Base-by-base conservation (phyloP, 2,888 invertebrate genomes). In the Panopea generosa region DNA sequence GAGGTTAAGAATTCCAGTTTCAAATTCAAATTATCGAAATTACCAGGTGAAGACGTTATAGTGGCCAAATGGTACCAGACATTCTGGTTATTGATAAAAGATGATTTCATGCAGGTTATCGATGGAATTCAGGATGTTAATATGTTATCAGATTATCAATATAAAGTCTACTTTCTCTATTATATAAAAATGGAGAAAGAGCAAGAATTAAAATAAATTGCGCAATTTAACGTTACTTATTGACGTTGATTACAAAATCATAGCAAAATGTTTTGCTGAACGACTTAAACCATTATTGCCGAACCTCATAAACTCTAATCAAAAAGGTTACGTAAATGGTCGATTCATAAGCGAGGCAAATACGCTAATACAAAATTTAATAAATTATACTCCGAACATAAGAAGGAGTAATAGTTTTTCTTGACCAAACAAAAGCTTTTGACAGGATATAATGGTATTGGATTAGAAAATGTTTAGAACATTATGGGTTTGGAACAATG, bases 161-260 rank as follows among this genome's bases (percentile, higher is more conserved):
- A n/a, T n/a, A n/a, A n/a, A n/a, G n/a, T n/a, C n/a, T n/a, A n/a
- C n/a, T n/a, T n/a, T n/a, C n/a, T n/a, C n/a, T n/a, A n/a, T n/a
- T n/a, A n/a, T n/a, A n/a, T n/a, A n/a, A n/a, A n/a, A n/a, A n/a
- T n/a, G n/a, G n/a, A n/a, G n/a, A n/a, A n/a, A n/a, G n/a, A n/a
- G n/a, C n/a, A n/a, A n/a, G n/a, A n/a, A n/a, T n/a, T n/a, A n/a
- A n/a, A n/a, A n/a, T n/a, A n/a, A n/a, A n/a, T n/a, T n/a, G n/a
- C n/a, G n/a, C n/a, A n/a, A n/a, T n/a, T n/a, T n/a, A 24, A 59
- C 66, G 6, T 29, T 57, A 1, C 33, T 57, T 11, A 66, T n/a
- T n/a, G n/a, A 66, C 38, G 57, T 66, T 3, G 57, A 49, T n/a
- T 66, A 66, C n/a, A 66, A 66, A 49, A 47, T 57, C 38, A 29